Conservation (phyloP, 2,113 vertebrate species). For the Campylorhamphus procurvoides region DNA sequence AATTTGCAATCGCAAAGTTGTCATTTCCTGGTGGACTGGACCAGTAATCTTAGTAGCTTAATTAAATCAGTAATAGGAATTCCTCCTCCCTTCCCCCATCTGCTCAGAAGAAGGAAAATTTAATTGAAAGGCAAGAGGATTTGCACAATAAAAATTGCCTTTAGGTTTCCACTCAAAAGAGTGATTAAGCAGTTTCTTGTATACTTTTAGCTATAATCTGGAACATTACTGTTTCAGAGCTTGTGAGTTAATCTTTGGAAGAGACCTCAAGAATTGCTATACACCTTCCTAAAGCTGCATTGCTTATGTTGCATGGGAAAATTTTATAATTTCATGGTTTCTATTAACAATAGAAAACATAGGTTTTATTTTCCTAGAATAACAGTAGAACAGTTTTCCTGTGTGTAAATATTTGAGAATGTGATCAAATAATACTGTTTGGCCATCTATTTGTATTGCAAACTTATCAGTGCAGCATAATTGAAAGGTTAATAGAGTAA, state of each 20-base stretch:
- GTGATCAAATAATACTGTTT: neutral
- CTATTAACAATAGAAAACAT: neutral
- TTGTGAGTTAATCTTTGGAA: neutral
- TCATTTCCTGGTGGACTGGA: neutral
- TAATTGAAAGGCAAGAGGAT: neutral
- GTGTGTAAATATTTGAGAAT: neutral
- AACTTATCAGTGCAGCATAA: neutral
- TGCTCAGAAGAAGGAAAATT: neutral
- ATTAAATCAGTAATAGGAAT: conserved; percentile 38
- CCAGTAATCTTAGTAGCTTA: conserved; percentile 31
- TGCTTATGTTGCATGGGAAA: neutral
- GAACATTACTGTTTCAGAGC: neutral
- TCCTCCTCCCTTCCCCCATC: neutral
- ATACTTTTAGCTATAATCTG: neutral
- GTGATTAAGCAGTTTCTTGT: neutral
- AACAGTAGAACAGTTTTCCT: neutral
- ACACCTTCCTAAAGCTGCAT: neutral
- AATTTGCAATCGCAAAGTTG: conserved; percentile 23
- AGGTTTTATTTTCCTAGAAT: neutral
- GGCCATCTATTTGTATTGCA: neutral
- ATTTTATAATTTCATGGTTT: neutral
- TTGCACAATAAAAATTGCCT: neutral
- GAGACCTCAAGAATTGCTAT: neutral
- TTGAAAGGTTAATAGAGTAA: neutral
- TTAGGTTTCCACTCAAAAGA: neutral